A percentile compares a stretch with the other conserved stretches of the same genome.
phyloP scores from a whole-genome alignment of 2,113 vertebrate species.

The Ramphastos sulfuratus region DNA sequence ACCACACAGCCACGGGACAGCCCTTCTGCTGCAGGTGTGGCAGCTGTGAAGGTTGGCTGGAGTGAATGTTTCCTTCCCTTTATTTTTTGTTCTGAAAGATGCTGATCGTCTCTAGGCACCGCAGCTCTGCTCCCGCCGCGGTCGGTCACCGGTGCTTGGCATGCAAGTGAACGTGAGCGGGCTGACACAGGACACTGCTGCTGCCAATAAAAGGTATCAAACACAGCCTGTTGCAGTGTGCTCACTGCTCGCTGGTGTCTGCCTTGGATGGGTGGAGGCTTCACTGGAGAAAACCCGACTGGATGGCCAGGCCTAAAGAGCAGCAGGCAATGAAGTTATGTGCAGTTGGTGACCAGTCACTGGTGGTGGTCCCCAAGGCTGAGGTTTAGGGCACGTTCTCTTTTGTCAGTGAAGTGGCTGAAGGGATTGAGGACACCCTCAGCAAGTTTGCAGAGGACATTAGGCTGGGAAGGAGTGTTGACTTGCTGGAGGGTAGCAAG shows the following conservation, averaged over 20 bases:
- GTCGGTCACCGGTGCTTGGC: slow-evolving; percentile 68
- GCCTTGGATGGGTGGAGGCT: too few relatives aligned
- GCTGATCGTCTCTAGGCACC: slow-evolving; percentile 75
- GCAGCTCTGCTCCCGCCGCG: slow-evolving; percentile 74
- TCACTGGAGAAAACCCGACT: too few relatives aligned
- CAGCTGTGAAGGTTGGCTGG: slow-evolving; percentile 64
- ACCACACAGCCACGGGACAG: slow-evolving; percentile 68
- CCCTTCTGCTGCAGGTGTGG: slow-evolving; percentile 53
- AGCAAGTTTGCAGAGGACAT: too few relatives aligned
- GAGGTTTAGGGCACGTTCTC: too few relatives aligned
- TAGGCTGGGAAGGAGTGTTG: too few relatives aligned
- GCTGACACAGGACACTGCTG: slow-evolving; percentile 51
- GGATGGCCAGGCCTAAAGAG: too few relatives aligned
- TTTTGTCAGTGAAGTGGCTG: too few relatives aligned
- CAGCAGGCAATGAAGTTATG: too few relatives aligned
- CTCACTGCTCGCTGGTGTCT: not conserved
- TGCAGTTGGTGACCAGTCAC: too few relatives aligned
- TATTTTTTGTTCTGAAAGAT: not conserved
- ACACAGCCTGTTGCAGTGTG: not conserved
- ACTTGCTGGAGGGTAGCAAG: too few relatives aligned
- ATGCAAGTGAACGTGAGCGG: slow-evolving; percentile 66
- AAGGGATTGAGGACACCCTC: too few relatives aligned
- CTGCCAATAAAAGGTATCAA: slow-evolving; percentile 70
- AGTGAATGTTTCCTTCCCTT: slow-evolving; percentile 39
- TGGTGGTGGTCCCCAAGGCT: too few relatives aligned